phyloP scores from a whole-genome alignment of 2,797 vertebrate species.

The Macropus fuliginosus region DNA sequence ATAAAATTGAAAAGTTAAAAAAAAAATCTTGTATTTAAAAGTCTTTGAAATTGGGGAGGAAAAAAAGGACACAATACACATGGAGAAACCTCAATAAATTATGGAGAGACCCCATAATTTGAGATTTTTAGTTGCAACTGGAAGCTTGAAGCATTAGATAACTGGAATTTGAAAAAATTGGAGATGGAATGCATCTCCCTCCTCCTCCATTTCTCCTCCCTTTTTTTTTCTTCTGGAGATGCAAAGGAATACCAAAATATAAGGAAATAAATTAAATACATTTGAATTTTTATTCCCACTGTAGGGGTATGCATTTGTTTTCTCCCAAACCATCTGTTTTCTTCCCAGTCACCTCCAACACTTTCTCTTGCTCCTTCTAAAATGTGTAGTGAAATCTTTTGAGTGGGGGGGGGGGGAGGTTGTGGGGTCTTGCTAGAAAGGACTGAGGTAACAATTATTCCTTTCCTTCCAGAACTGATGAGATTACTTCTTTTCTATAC shows the following conservation, averaged over 20 bases:
- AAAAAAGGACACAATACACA: not conserved
- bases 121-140: conserved; percentile 31
- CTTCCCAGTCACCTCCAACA: conserved; percentile 70
- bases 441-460: conserved; percentile 46
- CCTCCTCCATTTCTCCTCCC: not conserved
- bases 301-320: conserved; percentile 57
- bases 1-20: conserved; percentile 17
- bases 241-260: conserved; percentile 63
- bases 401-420: conserved; percentile 39
- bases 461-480: conserved; percentile 40
- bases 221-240: conserved; percentile 40
- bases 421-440: conserved; percentile 28
- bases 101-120: conserved; percentile 28
- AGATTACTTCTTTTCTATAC: conserved; percentile 66
- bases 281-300: conserved; percentile 71
- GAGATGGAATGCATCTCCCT: not conserved
- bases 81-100: conserved; percentile 25
- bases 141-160: conserved; percentile 23
- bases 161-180: conserved; percentile 46
- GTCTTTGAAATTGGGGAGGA: conserved; percentile 39
- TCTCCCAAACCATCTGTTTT: conserved; percentile 61
- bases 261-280: conserved; percentile 69
- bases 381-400: conserved; percentile 51
- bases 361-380: conserved; percentile 63
- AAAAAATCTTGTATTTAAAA: conserved; percentile 55